Evolutionary conservation across 1,140 invertebrate genomes (phyloP).

Genomic region (Sarcophaga peregrina): DNA sequence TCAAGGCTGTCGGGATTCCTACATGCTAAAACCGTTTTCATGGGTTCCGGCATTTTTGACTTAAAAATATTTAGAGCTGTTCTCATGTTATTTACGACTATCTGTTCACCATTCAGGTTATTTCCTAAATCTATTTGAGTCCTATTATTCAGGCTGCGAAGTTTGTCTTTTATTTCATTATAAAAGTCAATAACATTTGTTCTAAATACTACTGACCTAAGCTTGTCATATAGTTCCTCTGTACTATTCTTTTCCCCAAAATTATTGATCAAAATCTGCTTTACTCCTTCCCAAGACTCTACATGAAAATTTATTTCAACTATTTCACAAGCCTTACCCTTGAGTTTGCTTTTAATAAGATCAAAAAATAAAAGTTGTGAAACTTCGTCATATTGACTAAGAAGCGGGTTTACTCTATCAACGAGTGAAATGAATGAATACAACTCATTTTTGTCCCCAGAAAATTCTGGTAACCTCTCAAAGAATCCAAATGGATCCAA

Average conservation of each 20-base stretch:
- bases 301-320: conserved; percentile 43
- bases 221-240: neutral
- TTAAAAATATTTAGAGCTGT: too few relatives aligned
- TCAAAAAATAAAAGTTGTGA: conserved; percentile 38
- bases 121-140: too few relatives aligned
- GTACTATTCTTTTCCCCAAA: neutral
- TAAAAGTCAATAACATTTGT: neutral
- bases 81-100: too few relatives aligned
- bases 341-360: conserved; percentile 39
- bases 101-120: too few relatives aligned
- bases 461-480: conserved; percentile 27
- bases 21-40: too few relatives aligned
- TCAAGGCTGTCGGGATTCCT: too few relatives aligned
- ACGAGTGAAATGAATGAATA: conserved; percentile 31
- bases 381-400: conserved; percentile 17
- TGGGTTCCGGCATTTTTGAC: too few relatives aligned
- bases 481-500: conserved; percentile 39
- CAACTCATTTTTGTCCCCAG: neutral
- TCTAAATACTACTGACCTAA: conserved; percentile 7
- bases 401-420: too few relatives aligned
- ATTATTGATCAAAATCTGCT: too few relatives aligned
- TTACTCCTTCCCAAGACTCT: neutral
- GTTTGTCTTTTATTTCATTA: neutral
- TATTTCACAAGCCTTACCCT: conserved; percentile 36
- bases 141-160: too few relatives aligned